Conservation (phyloP, 2,888 invertebrate genomes). For the Crioceris asparagi region DNA sequence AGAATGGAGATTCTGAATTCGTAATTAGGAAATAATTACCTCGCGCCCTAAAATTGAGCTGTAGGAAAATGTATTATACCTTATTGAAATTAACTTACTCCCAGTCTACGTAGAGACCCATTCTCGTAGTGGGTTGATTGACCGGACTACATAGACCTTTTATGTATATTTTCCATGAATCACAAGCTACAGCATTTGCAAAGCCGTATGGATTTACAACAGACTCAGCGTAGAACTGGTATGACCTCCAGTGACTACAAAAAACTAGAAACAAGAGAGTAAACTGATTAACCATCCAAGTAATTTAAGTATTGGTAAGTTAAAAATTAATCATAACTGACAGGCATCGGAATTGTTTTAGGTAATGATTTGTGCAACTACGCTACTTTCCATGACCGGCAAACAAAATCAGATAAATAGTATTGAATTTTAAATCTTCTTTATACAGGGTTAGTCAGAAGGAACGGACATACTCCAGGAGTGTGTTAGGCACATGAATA, state of each 20-base stretch:
- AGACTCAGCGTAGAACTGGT: slow-evolving; percentile 50
- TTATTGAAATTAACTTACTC: slow-evolving; percentile 34
- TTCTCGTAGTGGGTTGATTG: slow-evolving; percentile 30
- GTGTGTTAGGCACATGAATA: too few relatives aligned
- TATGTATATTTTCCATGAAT: slow-evolving; percentile 40
- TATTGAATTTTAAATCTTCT: too few relatives aligned
- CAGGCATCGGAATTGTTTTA: too few relatives aligned
- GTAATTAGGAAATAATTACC: slow-evolving; percentile 46
- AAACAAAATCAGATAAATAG: too few relatives aligned
- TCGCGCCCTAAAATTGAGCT: slow-evolving; percentile 41
- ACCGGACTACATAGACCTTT: slow-evolving; percentile 38
- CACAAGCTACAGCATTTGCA: slow-evolving; percentile 38
- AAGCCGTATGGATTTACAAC: slow-evolving; percentile 42
- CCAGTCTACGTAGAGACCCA: slow-evolving; percentile 42
- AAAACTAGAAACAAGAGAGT: slow-evolving; percentile 39
- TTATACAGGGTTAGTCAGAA: too few relatives aligned
- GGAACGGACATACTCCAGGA: too few relatives aligned
- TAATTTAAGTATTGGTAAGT: too few relatives aligned
- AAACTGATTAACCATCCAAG: too few relatives aligned
- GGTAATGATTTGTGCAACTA: too few relatives aligned
- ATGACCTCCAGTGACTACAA: slow-evolving; percentile 56
- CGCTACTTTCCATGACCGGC: too few relatives aligned
- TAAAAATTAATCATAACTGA: too few relatives aligned
- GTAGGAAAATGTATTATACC: slow-evolving; percentile 10
- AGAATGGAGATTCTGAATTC: slow-evolving; percentile 41